phyloP scores from a whole-genome alignment of 2,888 invertebrate species.

The Minunthozetes semirufus region DNA sequence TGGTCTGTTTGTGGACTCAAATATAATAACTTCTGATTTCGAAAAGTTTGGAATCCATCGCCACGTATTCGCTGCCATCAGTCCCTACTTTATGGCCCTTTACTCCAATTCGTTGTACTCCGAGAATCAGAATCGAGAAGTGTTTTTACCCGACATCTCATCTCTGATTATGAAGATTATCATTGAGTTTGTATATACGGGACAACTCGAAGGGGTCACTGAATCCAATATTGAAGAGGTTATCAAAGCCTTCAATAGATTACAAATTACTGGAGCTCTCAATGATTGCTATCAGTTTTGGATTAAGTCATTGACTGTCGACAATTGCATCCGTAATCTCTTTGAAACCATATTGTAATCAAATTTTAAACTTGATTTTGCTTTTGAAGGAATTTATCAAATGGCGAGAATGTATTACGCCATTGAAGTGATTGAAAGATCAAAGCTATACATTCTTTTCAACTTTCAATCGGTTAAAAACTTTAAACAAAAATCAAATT shows the following conservation, averaged over 20 bases:
- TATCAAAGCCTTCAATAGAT: constrained; percentile 64
- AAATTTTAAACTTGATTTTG: not conserved
- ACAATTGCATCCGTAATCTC: constrained; percentile 61
- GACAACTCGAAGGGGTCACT: constrained; percentile 58
- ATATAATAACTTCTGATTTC: constrained; percentile 55
- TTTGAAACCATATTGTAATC: not conserved
- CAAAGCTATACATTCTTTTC: constrained; percentile 45
- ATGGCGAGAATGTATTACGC: constrained; percentile 20
- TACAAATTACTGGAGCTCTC: constrained; percentile 64
- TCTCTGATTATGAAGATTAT: constrained; percentile 57
- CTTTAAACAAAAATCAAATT: constrained; percentile 46
- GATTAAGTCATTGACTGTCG: constrained; percentile 57
- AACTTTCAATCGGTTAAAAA: constrained; percentile 59
- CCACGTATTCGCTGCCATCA: constrained; percentile 63
- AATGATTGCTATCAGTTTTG: constrained; percentile 64
- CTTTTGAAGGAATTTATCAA: constrained; percentile 26
- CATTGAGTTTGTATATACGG: constrained; percentile 68
- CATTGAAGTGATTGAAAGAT: constrained; percentile 52
- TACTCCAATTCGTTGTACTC: constrained; percentile 62
- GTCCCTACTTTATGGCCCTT: constrained; percentile 65
- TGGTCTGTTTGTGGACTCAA: constrained; percentile 8
- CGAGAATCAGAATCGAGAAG: constrained; percentile 57
- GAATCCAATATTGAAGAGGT: constrained; percentile 62
- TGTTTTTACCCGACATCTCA: constrained; percentile 54
- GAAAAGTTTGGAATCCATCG: constrained; percentile 61